Percentiles rank a stretch among this genome's conserved stretches.
Evolutionary conservation across 2,888 invertebrate genomes (phyloP).

Genomic region (Eubasilissa splendida): DNA sequence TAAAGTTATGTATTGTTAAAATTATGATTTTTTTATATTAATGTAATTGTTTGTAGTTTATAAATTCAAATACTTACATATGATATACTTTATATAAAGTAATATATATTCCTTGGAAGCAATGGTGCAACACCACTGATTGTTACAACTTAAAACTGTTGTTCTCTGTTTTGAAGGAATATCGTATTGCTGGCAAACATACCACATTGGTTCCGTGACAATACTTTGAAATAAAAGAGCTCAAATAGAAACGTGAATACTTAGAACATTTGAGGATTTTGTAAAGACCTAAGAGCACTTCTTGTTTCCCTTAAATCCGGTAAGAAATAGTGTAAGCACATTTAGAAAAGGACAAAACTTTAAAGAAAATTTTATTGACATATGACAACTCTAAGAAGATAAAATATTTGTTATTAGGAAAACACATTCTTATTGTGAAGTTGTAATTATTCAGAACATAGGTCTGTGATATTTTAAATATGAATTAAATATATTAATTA

Average conservation of each 20-base stretch:
- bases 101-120: not conserved
- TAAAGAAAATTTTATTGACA: too few relatives aligned
- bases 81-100: not conserved
- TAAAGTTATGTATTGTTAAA: too few relatives aligned
- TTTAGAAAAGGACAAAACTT: too few relatives aligned
- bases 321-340: too few relatives aligned
- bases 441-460: too few relatives aligned
- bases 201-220: constrained; percentile 32
- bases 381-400: too few relatives aligned
- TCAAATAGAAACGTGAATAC: constrained; percentile 30
- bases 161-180: not conserved
- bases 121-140: not conserved
- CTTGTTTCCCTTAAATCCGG: not conserved
- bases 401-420: too few relatives aligned
- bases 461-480: too few relatives aligned
- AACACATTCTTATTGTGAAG: too few relatives aligned
- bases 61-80: not conserved
- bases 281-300: not conserved
- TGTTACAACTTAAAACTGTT: not conserved
- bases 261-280: constrained; percentile 6
- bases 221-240: constrained; percentile 25
- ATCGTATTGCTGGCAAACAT: constrained; percentile 26
- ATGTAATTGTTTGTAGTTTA: too few relatives aligned
- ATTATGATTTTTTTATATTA: too few relatives aligned
- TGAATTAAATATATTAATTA: too few relatives aligned